Percentiles rank a stretch among this genome's conserved stretches.
phyloP scores from a whole-genome alignment of 2,113 vertebrate genomes.

The Syrrhaptes paradoxus region DNA sequence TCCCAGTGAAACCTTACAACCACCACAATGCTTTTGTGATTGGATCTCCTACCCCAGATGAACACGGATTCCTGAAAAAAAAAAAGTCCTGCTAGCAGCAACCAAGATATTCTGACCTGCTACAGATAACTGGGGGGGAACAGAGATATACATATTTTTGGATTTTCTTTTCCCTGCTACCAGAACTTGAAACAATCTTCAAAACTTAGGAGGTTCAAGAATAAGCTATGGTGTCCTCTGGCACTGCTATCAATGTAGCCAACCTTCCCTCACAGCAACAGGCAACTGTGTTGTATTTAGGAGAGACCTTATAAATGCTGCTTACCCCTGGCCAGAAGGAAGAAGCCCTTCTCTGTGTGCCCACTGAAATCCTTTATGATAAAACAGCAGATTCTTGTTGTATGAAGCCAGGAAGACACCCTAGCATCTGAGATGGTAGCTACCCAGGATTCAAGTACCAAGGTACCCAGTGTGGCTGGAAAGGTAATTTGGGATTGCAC shows the following conservation, averaged over 20 bases:
- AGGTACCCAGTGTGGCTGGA: background rate
- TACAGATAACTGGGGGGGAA: background rate
- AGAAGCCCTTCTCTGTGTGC: background rate
- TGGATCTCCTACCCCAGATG: background rate
- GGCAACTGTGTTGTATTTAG: background rate
- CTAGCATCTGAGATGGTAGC: background rate
- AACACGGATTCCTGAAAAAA: background rate
- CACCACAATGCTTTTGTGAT: background rate
- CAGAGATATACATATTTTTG: background rate
- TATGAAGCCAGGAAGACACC: background rate
- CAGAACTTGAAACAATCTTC: background rate
- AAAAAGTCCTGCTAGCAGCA: background rate
- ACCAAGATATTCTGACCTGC: background rate
- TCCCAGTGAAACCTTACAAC: background rate
- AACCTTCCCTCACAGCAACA: background rate
- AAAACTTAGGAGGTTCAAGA: background rate
- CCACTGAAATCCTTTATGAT: background rate
- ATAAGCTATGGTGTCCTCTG: background rate
- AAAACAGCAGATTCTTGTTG: background rate
- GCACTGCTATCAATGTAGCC: background rate
- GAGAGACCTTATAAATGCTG: background rate
- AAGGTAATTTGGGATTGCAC: background rate
- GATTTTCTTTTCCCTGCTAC: background rate
- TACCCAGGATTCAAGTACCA: background rate
- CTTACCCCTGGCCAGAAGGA: background rate